Conservation (phyloP, 2,888 invertebrate species). For the Eupithecia vulgata region DNA sequence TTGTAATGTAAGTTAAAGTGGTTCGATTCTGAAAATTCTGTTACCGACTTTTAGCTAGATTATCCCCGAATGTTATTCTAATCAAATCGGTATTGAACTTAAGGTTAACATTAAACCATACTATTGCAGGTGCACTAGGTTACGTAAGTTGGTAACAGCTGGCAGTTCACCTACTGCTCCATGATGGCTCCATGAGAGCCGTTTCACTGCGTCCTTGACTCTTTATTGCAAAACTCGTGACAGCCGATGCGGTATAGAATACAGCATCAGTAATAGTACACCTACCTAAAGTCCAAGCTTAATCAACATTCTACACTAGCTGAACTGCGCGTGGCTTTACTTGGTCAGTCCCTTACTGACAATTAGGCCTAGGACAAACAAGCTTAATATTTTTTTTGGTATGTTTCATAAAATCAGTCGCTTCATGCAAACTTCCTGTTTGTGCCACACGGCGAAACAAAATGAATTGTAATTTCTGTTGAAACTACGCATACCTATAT, state of each 20-base stretch:
- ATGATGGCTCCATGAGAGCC: not conserved
- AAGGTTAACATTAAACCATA: not conserved
- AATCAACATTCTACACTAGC: conserved; percentile 3
- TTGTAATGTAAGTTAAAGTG: not conserved
- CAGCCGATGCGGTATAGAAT: not conserved
- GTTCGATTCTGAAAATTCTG: not conserved
- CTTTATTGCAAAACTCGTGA: not conserved
- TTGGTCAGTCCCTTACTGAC: too few species aligned
- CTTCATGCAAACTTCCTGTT: not conserved
- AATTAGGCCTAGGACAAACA: too few species aligned
- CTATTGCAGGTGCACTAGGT: not conserved
- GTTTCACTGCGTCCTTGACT: not conserved
- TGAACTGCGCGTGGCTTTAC: not conserved
- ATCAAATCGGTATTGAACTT: not conserved
- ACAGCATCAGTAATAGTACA: too few species aligned
- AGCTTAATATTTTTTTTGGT: not conserved
- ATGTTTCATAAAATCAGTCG: not conserved
- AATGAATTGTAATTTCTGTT: too few species aligned
- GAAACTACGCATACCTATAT: too few species aligned
- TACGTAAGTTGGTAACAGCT: not conserved
- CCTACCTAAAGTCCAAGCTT: not conserved
- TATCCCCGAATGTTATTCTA: too few species aligned
- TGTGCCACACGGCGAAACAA: not conserved
- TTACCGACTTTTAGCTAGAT: not conserved
- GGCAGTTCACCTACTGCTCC: not conserved